These are phyloP conservation scores for Drymonia ruficornis DNA, from an alignment of 2,888 invertebrate genomes.

Conservation along the genomic window DNA sequence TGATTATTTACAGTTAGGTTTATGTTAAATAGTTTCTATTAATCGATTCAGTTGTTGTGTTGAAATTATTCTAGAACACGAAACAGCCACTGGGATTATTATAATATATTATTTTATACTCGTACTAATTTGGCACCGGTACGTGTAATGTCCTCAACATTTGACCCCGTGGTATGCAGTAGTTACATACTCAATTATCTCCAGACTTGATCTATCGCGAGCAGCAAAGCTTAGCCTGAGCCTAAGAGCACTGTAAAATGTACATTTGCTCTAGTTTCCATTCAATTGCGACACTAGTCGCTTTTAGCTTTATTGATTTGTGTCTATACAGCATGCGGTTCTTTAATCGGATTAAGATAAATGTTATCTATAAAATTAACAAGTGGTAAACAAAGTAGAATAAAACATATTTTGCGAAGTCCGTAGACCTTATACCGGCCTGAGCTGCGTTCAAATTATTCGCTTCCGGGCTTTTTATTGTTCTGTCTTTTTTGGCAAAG, in stretches of 20 bases:
- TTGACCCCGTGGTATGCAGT: slow-evolving; percentile 31
- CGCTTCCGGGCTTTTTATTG: too few relatives aligned
- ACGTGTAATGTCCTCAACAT: slow-evolving; percentile 23
- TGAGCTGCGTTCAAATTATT: too few relatives aligned
- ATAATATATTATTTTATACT: slow-evolving; percentile 5
- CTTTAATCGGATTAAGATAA: not conserved
- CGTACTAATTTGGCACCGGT: not conserved
- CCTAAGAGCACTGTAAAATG: slow-evolving; percentile 61
- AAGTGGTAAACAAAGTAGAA: too few relatives aligned
- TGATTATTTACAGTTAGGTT: too few relatives aligned
- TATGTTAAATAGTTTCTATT: not conserved
- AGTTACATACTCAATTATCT: slow-evolving; percentile 40
- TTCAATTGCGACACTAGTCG: slow-evolving; percentile 57
- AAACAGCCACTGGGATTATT: slow-evolving; percentile 11
- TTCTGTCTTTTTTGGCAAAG: not conserved
- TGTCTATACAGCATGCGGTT: slow-evolving; percentile 37
- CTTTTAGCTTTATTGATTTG: slow-evolving; percentile 61
- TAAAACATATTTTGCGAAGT: too few relatives aligned
- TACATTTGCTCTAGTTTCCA: slow-evolving; percentile 69
- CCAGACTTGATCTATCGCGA: slow-evolving; percentile 52
- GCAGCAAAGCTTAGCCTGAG: slow-evolving; percentile 54
- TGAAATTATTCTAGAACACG: not conserved
- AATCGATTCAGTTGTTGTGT: not conserved
- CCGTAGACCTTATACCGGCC: too few relatives aligned
- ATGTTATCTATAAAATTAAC: not conserved